Percentiles rank a stretch among this genome's conserved stretches.
Evolutionary conservation across 2,888 invertebrate species (phyloP).

Genomic region (Heliconius cydno): DNA sequence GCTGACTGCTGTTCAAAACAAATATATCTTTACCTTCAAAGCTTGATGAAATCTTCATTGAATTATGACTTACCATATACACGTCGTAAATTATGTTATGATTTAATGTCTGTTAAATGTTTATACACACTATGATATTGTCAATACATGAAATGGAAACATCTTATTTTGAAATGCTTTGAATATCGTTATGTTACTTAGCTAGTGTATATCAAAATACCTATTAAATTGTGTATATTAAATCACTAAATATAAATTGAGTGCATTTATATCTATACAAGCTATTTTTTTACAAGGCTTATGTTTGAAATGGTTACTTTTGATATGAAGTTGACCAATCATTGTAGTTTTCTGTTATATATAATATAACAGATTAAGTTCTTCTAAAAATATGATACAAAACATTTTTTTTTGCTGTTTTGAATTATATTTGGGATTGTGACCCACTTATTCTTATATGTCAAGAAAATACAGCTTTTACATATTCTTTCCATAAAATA

Average conservation of each 20-base stretch:
- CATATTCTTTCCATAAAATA: background rate
- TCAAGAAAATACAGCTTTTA: background rate
- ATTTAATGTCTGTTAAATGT: constrained; percentile 23
- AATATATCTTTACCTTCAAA: constrained; percentile 39
- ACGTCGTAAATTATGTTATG: constrained; percentile 31
- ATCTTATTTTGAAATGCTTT: constrained; percentile 9
- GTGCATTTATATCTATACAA: background rate
- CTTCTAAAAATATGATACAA: background rate
- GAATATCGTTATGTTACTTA: background rate
- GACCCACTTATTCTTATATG: constrained; percentile 4
- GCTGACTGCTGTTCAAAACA: constrained; percentile 37
- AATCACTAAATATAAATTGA: background rate
- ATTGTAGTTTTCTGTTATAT: background rate
- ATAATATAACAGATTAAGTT: background rate
- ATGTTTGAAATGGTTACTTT: background rate
- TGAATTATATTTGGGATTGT: constrained; percentile 5
- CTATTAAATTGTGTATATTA: background rate
- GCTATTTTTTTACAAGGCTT: background rate
- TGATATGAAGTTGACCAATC: background rate
- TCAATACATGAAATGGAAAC: constrained; percentile 9
- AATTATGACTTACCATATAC: constrained; percentile 23
- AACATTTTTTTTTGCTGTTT: background rate
- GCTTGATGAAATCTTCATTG: constrained; percentile 23
- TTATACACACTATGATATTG: constrained; percentile 21
- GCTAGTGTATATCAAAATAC: background rate